A percentile compares a stretch with the other conserved stretches of the same genome.
phyloP scores from a whole-genome alignment of 2,113 vertebrate genomes.

The Acrocephalus kingi region DNA sequence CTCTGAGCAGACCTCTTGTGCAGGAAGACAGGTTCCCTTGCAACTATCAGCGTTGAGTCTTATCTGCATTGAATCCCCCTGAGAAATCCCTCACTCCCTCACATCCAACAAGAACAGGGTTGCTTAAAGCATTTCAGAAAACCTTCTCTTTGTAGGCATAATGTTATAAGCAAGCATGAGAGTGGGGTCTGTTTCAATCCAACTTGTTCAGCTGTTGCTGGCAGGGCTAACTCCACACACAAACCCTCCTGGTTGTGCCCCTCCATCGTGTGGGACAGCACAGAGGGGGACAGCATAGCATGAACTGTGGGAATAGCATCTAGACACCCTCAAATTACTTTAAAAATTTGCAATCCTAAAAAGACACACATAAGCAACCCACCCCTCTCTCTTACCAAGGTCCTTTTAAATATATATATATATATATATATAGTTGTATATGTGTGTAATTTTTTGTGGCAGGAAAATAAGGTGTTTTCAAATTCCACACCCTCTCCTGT shows the following conservation, averaged over 20 bases:
- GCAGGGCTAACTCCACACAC: accelerated
- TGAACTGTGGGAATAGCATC: not conserved
- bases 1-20: not conserved
- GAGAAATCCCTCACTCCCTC: accelerated
- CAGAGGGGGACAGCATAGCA: not conserved
- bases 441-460: not conserved
- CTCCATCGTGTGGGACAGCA: accelerated
- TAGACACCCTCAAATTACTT: not conserved
- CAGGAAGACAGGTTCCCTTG: not conserved
- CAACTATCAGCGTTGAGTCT: not conserved
- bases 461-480: constrained; percentile 2
- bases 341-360: not conserved
- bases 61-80: not conserved
- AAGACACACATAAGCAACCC: not conserved
- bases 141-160: not conserved
- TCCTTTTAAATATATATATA: not conserved
- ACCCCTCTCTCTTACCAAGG: not conserved
- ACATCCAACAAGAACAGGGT: not conserved
- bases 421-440: not conserved
- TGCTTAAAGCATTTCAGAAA: not conserved
- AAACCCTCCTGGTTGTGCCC: not conserved
- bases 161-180: not conserved
- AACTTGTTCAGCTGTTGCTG: not conserved
- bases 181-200: not conserved
- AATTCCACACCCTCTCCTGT: not conserved